These are phyloP conservation scores for Fistularia commersonii DNA, from an alignment of 2,797 vertebrate species.

Conservation along the genomic window DNA sequence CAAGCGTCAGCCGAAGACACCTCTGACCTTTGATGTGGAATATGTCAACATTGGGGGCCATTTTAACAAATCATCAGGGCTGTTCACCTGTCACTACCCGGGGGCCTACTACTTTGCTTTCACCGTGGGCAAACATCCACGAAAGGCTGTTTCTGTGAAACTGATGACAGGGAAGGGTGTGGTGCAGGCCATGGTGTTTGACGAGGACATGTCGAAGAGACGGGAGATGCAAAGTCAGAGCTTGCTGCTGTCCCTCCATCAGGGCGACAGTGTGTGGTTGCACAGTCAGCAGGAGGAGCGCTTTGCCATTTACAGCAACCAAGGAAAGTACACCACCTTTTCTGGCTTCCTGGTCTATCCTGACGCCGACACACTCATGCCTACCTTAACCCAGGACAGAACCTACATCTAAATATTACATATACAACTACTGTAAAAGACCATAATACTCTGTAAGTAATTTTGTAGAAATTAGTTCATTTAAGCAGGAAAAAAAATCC, in stretches of 20 bases:
- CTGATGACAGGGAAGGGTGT: constrained; percentile 76
- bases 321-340: constrained; percentile 80
- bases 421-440: neutral
- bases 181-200: constrained; percentile 82
- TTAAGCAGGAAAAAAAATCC: too few species aligned
- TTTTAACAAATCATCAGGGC: constrained; percentile 75
- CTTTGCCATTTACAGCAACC: constrained; percentile 82
- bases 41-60: constrained; percentile 79
- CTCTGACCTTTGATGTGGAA: constrained; percentile 78
- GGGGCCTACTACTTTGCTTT: constrained; percentile 81
- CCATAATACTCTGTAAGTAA: neutral
- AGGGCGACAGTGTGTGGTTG: constrained; percentile 75
- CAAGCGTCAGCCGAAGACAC: constrained; percentile 49
- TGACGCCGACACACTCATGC: constrained; percentile 25
- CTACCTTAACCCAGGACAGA: constrained; percentile 45
- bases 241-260: constrained; percentile 68
- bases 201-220: constrained; percentile 74
- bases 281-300: constrained; percentile 80
- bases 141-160: constrained; percentile 77
- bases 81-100: constrained; percentile 71
- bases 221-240: constrained; percentile 83
- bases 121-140: constrained; percentile 79
- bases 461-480: constrained; percentile 8
- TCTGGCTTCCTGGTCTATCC: constrained; percentile 80
- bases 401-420: constrained; percentile 42